Evolutionary conservation across 2,888 invertebrate genomes (phyloP), one percentile per base, ranked within the genome.

Genomic region (Habrosyne pyritoides): DNA sequence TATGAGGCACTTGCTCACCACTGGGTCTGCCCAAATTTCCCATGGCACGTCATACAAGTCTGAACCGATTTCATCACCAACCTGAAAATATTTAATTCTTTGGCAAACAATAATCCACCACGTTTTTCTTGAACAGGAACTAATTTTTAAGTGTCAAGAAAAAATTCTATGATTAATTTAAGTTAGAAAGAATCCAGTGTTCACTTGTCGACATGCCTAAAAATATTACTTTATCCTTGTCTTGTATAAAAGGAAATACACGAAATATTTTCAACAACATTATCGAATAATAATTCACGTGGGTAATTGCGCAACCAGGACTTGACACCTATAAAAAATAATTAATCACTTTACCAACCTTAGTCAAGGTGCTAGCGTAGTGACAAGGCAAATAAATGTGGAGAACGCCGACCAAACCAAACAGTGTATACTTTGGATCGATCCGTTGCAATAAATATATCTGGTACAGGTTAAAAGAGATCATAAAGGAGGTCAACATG

Each of bases 371-470:
- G 54, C 81, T 82, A 14, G 85, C 77, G 55, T 81, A 87, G 59
- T 82, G 76, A 63, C 88, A 89, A 18, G 88, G 89, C 14, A 79
- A 61, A 54, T 79, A 87, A 61, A 85, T 84, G 47, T 89, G 87
- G 4, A 80, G 67, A 7, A 81, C 72, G 2, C 77, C 80, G 47
- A 79, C 74, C 2, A 81, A 30, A 10, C 78, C 79, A 53, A 87
- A 87, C 48, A 81, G 69, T 0, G 78, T 76, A 53, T 80, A 84
- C 56, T 82, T 86, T 0, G 79, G 77, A 42, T 89, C 85, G 21
- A 83, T 58, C 3, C 73, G 66, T 33, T 75, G 61, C 24, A 74
- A 59, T 1, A 85, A 56, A 56, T 86, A 81, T 42, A 86, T 73
- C 59, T 82, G 81, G 47, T 86, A 88, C 30, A 88, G 59, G 62